Evolutionary conservation across 2,113 vertebrate genomes (phyloP), one percentile per base, ranked within the genome.

Genomic region (Engystomops pustulosus): DNA sequence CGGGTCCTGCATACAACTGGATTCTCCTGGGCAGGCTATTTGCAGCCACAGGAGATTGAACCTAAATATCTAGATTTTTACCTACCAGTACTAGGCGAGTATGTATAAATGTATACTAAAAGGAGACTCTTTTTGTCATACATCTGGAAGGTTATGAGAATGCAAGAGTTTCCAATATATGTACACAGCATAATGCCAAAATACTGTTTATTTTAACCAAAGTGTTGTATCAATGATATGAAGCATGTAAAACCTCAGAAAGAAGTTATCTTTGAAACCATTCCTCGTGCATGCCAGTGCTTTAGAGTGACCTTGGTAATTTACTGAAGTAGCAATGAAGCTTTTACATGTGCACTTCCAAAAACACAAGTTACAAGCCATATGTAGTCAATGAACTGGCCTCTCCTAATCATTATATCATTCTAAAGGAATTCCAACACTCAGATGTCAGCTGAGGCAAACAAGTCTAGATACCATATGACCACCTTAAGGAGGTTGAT

Each of bases 401-500:
- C 34, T 74, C 44, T 27, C 70, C 14, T n/a, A 15, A 30, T 25
- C 44, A 72, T 74, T 74, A 74, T 30, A 74, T 74, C 70, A 74
- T 15, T 30, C 44, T 18, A 25, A 49, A 74, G 17, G 23, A 74
- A 74, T 74, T 74, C 41, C 14, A 10, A 12, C 41, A 8, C n/a
- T 23, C 47, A 49, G 14, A 49, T 49, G 23, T 74, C 38, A 47
- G 10, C 27, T 74, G 70, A 74, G 70, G 44, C 41, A 30, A 47
- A 74, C 34, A 72, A 45, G 69, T 8, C 38, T 45, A 47, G n/a
- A 45, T 47, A 72, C 38, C 12, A 47, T 72, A 72, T 47, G 45
- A 74, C 15, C 11, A 49, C 30, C 12, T 74, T 74, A 45, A 12
- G 11, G 11, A 27, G 18, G 1, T 27, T 27, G 2, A 3, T 41